Evolutionary conservation across 2,113 vertebrate genomes (phyloP), one percentile per base, ranked within the genome.

Genomic region (Phylloscopus trochilus): DNA sequence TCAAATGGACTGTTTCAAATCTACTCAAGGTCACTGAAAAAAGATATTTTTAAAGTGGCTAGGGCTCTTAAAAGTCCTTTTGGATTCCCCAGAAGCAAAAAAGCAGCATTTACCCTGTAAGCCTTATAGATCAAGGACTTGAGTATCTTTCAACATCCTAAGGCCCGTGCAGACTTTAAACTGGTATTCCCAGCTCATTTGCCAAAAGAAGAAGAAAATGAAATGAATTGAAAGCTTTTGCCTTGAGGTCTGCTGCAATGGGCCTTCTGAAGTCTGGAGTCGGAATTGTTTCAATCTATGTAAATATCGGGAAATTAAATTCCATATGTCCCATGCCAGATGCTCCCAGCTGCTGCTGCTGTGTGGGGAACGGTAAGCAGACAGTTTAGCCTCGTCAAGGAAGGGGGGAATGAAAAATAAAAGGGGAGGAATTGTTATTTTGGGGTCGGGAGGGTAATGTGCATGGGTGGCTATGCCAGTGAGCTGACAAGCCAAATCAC

Each of bases 221-320:
- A 96, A 96, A 95, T 89, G 80, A 93, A 95, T 94, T 89, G 92
- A 97, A 98, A 96, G 91, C 58, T 95, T 96, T 97, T 83, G 96
- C 97, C 96, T 97, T 94, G 85, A 96, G 94, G 95, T 97, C 92
- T 97, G 77, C 84, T 97, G 95, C 94, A 95, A 92, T 76, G 92
- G 95, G 94, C 74, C 66, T 72, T 97, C 94, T 97, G 93, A 97
- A 97, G 95, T 97, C 96, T 97, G 96, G 84, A 97, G 92, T 88
- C 92, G 2, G 97, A 97, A 94, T 97, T 97, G 96, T 97, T 98
- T 97, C 97, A 97, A 97, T 97, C 97, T 97, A 97, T 98, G 97
- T 98, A 98, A 98, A 98, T 98, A 98, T 97, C 80, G 96, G 95
- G 97, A 97, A 98, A 98, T 98, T 97, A 97, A 97, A 98, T 98